A percentile compares a stretch with the other conserved stretches of the same genome.
Conservation (phyloP, 2,113 vertebrate species). For the Trachemys scripta region DNA sequence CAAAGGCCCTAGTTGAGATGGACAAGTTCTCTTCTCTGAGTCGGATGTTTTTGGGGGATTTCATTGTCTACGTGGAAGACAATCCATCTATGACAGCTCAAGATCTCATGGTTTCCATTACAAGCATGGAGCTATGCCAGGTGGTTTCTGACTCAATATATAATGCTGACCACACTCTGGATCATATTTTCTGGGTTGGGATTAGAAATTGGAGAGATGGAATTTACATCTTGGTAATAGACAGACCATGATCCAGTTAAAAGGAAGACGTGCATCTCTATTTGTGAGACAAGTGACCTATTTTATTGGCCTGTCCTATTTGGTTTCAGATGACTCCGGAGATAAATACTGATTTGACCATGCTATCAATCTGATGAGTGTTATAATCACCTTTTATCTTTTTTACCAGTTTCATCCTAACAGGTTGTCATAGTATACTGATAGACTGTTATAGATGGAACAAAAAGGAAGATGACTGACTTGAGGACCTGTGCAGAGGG, state of each 20-base stretch:
- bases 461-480: not conserved
- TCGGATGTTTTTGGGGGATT: not conserved
- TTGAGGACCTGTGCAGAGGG: rapidly evolving
- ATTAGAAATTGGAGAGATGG: not conserved
- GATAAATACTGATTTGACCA: not conserved
- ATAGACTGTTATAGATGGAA: not conserved
- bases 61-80: not conserved
- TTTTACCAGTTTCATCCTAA: not conserved
- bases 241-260: rapidly evolving
- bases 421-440: not conserved
- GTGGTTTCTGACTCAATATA: not conserved
- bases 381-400: not conserved
- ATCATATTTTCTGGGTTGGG: not conserved
- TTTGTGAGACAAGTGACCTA: not conserved
- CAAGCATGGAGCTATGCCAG: rapidly evolving
- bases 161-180: rapidly evolving
- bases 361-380: not conserved
- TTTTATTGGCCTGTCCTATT: not conserved
- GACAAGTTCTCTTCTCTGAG: not conserved
- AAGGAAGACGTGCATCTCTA: not conserved
- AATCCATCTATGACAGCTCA: not conserved
- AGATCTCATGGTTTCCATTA: not conserved
- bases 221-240: not conserved
- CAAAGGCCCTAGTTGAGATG: not conserved
- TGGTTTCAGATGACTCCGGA: not conserved